Evolutionary conservation across 2,113 vertebrate species (phyloP).

Genomic region (Paedocypris sp.): DNA sequence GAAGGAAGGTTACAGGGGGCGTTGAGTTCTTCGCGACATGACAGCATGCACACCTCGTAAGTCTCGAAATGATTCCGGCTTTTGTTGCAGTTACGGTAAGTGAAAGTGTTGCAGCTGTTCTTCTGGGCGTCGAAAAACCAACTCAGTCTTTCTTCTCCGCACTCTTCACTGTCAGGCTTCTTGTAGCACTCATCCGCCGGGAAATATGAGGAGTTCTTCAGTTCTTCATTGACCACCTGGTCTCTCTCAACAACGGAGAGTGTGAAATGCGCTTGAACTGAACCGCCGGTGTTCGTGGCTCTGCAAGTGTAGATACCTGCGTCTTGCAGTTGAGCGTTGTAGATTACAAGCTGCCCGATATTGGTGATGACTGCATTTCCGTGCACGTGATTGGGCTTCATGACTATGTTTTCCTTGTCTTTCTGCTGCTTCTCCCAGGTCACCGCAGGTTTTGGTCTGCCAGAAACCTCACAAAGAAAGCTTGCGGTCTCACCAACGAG

Average conservation of each 20-base stretch:
- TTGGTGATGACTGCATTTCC: conserved; percentile 90
- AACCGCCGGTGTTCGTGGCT: conserved; percentile 70
- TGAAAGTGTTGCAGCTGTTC: conserved; percentile 86
- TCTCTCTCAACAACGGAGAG: conserved; percentile 69
- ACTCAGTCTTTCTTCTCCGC: conserved; percentile 74
- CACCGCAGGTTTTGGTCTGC: conserved; percentile 76
- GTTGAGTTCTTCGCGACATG: conserved; percentile 74
- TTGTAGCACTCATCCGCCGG: conserved; percentile 71
- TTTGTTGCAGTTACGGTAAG: conserved; percentile 67
- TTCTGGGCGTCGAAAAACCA: conserved; percentile 84
- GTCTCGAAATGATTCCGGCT: conserved; percentile 75
- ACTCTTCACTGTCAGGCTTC: conserved; percentile 68
- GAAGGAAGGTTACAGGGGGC: conserved; percentile 74
- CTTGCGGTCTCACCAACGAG: conserved; percentile 78
- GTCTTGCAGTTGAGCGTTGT: conserved; percentile 76
- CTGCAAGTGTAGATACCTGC: conserved; percentile 83
- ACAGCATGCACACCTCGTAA: conserved; percentile 76
- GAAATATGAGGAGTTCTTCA: conserved; percentile 66
- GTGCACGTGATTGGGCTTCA: conserved; percentile 80
- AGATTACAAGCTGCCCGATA: conserved; percentile 89
- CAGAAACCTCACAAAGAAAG: conserved; percentile 78
- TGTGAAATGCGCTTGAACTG: conserved; percentile 68
- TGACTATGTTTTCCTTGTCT: conserved; percentile 65
- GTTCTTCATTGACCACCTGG: conserved; percentile 38
- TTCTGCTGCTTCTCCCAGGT: conserved; percentile 85